Conservation (phyloP, 2,113 vertebrate genomes). For the Indri indri region DNA sequence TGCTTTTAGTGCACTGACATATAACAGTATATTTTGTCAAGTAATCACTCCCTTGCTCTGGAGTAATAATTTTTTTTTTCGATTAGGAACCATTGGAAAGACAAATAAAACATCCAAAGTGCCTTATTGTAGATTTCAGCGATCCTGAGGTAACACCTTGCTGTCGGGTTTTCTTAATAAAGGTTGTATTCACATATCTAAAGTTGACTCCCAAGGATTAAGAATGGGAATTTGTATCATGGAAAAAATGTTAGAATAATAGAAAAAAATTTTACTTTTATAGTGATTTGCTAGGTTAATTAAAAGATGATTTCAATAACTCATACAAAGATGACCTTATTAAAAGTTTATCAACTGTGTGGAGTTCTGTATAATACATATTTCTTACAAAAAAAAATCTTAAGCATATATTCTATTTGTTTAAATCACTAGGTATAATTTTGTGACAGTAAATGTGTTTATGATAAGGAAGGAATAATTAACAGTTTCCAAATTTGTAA, state of each 20-base stretch:
- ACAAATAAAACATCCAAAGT: slow-evolving; percentile 91
- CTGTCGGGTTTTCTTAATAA: background rate
- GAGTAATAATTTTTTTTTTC: slow-evolving; percentile 29
- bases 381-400: background rate
- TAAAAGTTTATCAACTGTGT: background rate
- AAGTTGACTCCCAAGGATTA: background rate
- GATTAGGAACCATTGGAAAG: slow-evolving; percentile 91
- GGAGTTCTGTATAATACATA: background rate
- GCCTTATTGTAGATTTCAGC: slow-evolving; percentile 93
- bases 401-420: background rate
- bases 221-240: slow-evolving; percentile 21
- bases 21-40: background rate
- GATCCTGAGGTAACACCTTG: slow-evolving; percentile 92
- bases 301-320: slow-evolving; percentile 22
- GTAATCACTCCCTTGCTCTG: background rate
- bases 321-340: background rate
- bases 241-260: slow-evolving; percentile 10
- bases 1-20: background rate
- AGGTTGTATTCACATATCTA: background rate
- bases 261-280: background rate
- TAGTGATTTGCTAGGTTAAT: background rate
- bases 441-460: slow-evolving; percentile 4
- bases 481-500: slow-evolving; percentile 8
- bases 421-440: background rate
- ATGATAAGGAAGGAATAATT: background rate